Percentiles rank a stretch among this genome's conserved stretches.
phyloP scores from a whole-genome alignment of 1,140 invertebrate species.

The Lasioglossum baleicum region DNA sequence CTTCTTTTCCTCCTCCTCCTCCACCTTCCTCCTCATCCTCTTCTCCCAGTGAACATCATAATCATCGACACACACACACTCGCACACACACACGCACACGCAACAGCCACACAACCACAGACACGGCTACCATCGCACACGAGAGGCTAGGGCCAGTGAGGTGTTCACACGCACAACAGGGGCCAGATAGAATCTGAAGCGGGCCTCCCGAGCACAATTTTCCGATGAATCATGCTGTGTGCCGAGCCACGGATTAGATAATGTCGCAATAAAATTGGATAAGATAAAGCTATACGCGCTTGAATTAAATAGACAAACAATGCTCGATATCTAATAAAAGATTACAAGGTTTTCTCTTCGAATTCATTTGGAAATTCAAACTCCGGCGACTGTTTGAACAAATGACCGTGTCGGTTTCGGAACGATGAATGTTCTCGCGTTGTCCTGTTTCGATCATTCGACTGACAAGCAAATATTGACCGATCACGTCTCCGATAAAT shows the following conservation, averaged over 20 bases:
- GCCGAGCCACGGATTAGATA: too few species aligned
- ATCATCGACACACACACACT: conserved; percentile 47
- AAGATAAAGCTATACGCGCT: background rate
- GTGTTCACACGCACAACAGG: conserved; percentile 44
- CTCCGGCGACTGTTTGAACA: too few species aligned
- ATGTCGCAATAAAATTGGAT: conserved; percentile 11
- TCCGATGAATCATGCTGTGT: conserved; percentile 17
- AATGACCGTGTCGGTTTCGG: too few species aligned
- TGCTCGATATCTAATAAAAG: too few species aligned
- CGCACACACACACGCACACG: conserved; percentile 59
- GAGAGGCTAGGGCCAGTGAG: conserved; percentile 43
- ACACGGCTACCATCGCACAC: conserved; percentile 61
- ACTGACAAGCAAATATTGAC: too few species aligned
- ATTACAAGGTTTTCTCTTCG: too few species aligned
- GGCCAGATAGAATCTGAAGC: background rate
- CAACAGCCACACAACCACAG: conserved; percentile 65
- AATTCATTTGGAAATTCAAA: too few species aligned
- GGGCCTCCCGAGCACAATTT: conserved; percentile 38
- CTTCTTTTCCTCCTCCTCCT: conserved; percentile 8
- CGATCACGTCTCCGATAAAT: too few species aligned
- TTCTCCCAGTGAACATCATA: conserved; percentile 9
- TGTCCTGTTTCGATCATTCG: too few species aligned
- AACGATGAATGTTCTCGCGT: too few species aligned
- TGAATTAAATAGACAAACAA: background rate
- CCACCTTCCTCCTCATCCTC: conserved; percentile 1